These are phyloP conservation scores for Campylomormyrus tamandua DNA, from an alignment of 2,113 vertebrate genomes.

Conservation along the genomic window DNA sequence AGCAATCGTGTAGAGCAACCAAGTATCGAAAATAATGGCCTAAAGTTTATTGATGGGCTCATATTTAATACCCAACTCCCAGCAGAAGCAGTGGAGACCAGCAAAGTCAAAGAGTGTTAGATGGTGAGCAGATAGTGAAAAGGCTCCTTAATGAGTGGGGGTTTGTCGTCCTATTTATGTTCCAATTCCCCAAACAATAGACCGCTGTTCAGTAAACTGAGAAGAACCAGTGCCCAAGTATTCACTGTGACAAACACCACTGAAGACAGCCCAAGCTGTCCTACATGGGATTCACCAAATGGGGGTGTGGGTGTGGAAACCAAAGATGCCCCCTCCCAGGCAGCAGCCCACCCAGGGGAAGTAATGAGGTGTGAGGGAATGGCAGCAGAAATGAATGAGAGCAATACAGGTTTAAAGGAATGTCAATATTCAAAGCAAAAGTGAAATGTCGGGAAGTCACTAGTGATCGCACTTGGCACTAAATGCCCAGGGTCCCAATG, in stretches of 20 bases:
- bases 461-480: background rate
- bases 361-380: background rate
- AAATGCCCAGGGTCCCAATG: too few relatives aligned
- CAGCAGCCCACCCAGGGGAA: background rate
- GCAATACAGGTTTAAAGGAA: background rate
- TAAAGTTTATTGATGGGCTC: background rate
- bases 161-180: background rate
- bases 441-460: background rate
- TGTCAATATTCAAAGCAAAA: background rate
- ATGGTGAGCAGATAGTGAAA: background rate
- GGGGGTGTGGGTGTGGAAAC: background rate
- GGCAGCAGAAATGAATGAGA: background rate
- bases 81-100: background rate
- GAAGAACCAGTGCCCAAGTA: background rate
- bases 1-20: background rate
- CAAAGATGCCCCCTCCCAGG: background rate
- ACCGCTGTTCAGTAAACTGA: background rate
- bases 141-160: background rate
- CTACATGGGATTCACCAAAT: background rate
- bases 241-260: background rate
- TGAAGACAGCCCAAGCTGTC: background rate
- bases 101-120: background rate
- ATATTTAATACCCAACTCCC: background rate
- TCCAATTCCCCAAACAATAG: background rate
- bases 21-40: background rate